Conservation (phyloP, 1,140 invertebrate species). For the Dreissena rostriformis region DNA sequence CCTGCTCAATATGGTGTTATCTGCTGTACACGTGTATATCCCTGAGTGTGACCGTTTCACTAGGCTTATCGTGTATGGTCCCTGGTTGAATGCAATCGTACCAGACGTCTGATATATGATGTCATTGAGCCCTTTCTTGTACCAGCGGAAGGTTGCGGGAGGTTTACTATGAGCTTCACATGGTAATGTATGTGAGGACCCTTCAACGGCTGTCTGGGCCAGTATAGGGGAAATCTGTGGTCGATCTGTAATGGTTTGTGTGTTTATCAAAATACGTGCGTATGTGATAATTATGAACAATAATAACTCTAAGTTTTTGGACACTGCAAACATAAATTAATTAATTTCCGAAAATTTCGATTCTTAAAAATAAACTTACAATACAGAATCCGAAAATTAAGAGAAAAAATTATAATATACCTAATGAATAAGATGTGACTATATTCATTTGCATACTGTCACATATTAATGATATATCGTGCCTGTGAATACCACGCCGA, state of each 20-base stretch:
- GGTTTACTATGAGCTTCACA: slow-evolving; percentile 7
- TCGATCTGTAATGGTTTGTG: background rate
- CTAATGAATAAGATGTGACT: no score
- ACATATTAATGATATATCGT: no score
- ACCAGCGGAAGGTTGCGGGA: slow-evolving; percentile 1
- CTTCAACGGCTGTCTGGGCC: background rate
- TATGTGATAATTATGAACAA: no score
- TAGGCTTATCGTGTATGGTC: background rate
- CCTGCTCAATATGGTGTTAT: background rate
- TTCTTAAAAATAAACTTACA: no score
- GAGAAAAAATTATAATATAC: no score
- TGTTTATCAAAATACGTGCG: no score
- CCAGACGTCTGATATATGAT: background rate
- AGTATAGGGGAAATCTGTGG: background rate
- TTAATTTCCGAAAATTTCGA: no score
- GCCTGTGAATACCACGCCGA: no score
- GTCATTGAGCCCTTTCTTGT: background rate
- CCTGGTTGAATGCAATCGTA: background rate
- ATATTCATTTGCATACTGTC: no score
- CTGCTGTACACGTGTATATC: slow-evolving; percentile 3
- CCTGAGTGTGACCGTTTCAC: background rate
- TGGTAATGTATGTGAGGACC: background rate
- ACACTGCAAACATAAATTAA: no score
- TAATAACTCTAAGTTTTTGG: no score
- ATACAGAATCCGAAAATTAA: no score